A percentile compares a stretch with the other conserved stretches of the same genome.
Conservation (phyloP, 1,140 invertebrate species). For the Oreohelix idahoensis region DNA sequence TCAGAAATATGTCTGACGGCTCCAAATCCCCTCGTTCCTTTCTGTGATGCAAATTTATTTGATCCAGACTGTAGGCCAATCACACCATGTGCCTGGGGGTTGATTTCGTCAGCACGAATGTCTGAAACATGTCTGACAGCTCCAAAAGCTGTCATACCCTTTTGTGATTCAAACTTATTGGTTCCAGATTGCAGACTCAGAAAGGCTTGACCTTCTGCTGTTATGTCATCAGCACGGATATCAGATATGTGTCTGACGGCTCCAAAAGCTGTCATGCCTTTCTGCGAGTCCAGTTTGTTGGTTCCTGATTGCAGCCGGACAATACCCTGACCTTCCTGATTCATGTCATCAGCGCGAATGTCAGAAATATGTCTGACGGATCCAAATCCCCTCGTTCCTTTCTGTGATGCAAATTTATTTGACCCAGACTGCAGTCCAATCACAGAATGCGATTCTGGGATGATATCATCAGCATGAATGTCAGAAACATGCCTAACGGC, state of each 20-base stretch:
- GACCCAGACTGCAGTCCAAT: conserved; percentile 95
- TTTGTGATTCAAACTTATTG: conserved; percentile 82
- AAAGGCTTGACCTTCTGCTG: conserved; percentile 79
- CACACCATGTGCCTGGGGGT: background rate
- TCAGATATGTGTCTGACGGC: conserved; percentile 62
- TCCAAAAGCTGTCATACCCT: conserved; percentile 75
- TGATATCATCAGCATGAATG: conserved; percentile 68
- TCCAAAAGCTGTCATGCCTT: conserved; percentile 80
- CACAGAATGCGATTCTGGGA: conserved; percentile 86
- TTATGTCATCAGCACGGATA: conserved; percentile 52
- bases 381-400: conserved; percentile 80
- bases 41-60: background rate
- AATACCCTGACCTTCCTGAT: conserved; percentile 80
- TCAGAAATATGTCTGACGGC: conserved; percentile 4
- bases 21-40: background rate
- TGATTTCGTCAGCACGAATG: background rate
- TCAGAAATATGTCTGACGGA: conserved; percentile 62
- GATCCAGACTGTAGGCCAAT: conserved; percentile 1
- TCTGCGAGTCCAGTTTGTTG: conserved; percentile 81
- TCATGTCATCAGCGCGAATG: conserved; percentile 51
- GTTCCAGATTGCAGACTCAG: conserved; percentile 92
- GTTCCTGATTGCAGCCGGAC: conserved; percentile 93
- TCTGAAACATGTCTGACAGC: background rate
- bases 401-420: conserved; percentile 81
- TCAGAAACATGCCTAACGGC: conserved; percentile 89